phyloP scores from a whole-genome alignment of 2,888 invertebrate species.

The Mythimna vitellina region DNA sequence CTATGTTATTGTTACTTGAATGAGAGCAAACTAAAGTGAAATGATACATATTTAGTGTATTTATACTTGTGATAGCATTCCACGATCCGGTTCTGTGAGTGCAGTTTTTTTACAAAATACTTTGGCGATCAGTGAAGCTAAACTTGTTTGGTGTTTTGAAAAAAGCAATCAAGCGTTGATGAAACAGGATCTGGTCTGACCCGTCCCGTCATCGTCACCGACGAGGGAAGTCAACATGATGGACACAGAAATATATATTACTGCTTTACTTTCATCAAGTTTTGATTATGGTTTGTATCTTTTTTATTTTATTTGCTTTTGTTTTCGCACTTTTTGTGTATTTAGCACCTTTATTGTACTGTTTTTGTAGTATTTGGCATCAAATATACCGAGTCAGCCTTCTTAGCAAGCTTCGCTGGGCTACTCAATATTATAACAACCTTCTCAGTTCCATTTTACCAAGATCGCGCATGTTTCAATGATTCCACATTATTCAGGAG shows the following conservation, averaged over 20 bases:
- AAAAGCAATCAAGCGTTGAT: slow-evolving; percentile 12
- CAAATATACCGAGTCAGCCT: no score
- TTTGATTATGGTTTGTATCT: slow-evolving; percentile 23
- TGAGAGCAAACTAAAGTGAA: not conserved
- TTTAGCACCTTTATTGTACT: no score
- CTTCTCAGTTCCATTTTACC: no score
- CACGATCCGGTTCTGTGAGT: not conserved
- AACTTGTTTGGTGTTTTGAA: slow-evolving; percentile 34
- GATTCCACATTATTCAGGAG: no score
- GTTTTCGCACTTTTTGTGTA: no score
- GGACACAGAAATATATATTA: not conserved
- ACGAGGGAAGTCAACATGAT: not conserved
- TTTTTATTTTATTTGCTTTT: not conserved
- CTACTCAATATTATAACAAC: no score
- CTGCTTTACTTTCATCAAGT: not conserved
- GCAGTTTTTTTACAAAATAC: slow-evolving; percentile 11
- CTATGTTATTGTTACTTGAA: no score
- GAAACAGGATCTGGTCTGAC: slow-evolving; percentile 17
- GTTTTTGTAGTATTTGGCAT: no score
- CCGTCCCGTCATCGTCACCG: not conserved
- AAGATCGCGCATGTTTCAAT: no score
- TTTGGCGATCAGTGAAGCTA: slow-evolving; percentile 3
- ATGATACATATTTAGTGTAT: not conserved
- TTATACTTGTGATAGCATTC: not conserved
- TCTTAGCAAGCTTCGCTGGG: no score